Percentiles rank a stretch among this genome's conserved stretches.
Evolutionary conservation across 2,888 invertebrate species (phyloP).

Genomic region (Euspilapteryx auroguttella): DNA sequence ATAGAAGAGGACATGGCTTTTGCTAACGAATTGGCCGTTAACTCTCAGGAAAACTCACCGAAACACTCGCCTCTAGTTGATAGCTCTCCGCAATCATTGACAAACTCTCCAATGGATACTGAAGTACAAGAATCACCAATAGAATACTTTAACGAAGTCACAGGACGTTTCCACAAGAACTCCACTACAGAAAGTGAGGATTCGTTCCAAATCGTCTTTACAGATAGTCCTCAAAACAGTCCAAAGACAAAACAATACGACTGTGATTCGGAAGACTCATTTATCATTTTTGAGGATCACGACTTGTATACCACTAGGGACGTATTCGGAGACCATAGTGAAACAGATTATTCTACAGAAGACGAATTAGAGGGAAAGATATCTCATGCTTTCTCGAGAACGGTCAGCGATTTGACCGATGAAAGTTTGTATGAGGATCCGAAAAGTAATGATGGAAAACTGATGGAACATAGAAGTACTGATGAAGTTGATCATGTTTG

Average conservation of each 20-base stretch:
- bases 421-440: conserved; percentile 30
- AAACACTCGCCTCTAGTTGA: conserved; percentile 17
- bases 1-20: conserved; percentile 26
- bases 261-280: conserved; percentile 63
- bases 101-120: not conserved
- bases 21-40: too few species aligned
- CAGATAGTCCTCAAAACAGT: conserved; percentile 17
- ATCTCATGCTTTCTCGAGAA: conserved; percentile 24
- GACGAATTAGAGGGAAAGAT: conserved; percentile 17
- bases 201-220: conserved; percentile 48
- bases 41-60: conserved; percentile 22
- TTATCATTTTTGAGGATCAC: conserved; percentile 51
- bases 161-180: conserved; percentile 27
- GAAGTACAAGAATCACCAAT: not conserved
- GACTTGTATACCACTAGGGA: conserved; percentile 39
- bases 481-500: not conserved
- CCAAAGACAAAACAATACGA: conserved; percentile 29
- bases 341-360: conserved; percentile 9
- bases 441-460: too few species aligned
- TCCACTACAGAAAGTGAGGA: conserved; percentile 35
- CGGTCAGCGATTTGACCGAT: conserved; percentile 37
- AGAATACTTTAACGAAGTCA: conserved; percentile 34
- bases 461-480: not conserved
- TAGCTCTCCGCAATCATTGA: not conserved
- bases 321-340: conserved; percentile 23